Base-by-base conservation (phyloP, 1,140 invertebrate species). In the Papilio aristodemus region DNA sequence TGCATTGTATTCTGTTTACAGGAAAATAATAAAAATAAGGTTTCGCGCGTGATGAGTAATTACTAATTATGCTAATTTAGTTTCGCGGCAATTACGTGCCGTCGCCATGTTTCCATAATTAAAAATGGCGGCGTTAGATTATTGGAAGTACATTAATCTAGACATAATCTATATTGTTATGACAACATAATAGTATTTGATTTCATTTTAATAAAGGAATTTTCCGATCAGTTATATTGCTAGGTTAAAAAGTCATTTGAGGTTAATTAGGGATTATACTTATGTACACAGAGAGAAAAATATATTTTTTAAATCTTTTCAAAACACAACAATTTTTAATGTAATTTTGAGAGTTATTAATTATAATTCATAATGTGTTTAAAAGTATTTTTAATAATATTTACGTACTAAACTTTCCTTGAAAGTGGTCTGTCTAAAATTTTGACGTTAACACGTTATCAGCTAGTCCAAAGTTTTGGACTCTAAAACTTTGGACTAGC, bases 121-220 rank as follows among this genome's bases (percentile, higher is more conserved):
- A 54, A 54, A 54, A 54, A 54, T 54, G 46, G 46, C 46, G 46
- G 46, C 17, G 46, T 54, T 54, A 32, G 27, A 32, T 32, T 19
- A 54, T 54, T 54, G 46, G 22, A 54, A 13, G 1, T 11, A 13
- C 22, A 22, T 46, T 46, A 46, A 46, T 46, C 43, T 46, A 9
- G 9, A 19, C 10, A 43, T 43, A 17, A 19, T 14, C 8, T 6
- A 46, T 46, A 46, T 22, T 39, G 10, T 54, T 54, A 54, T 54
- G 46, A 54, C 46, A 54, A 11, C 46, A 54, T 22, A 22, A 25
- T 46, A 46, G 14, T 46, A 1, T 32, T 32, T 32, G 43, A 46
- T 46, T 46, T 46, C 3, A 17, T 46, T 46, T 19, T 46, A 46
- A 46, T 54, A 54, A 22, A 10, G 9, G 0, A 22, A 54, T 25